Evolutionary conservation across 1,140 invertebrate species (phyloP), one percentile per base, ranked within the genome.

Genomic region (Asbolus verrucosus): DNA sequence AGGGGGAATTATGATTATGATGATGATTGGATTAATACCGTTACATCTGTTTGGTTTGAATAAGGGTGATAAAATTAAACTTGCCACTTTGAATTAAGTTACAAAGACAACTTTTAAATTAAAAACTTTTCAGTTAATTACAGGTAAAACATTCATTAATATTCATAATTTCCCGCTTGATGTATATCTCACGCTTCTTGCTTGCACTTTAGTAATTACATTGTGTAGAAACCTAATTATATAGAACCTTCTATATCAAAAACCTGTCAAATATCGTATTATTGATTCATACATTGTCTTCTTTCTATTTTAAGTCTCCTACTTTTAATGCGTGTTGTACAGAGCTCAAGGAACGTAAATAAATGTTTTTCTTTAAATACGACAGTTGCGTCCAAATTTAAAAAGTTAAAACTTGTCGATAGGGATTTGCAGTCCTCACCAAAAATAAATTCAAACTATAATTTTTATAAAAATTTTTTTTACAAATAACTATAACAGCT

Each of bases 61-160:
- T 27, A 8, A 27, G 8, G 3, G 14, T 24, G 46, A 24, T 30
- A 8, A 8, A 54, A 54, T 54, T 54, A 27, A 9, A 14, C 19
- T 27, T 27, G 46, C 11, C 11, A 21, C n/a, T 24, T 13, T 27
- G 46, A 54, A 54, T 54, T 54, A 24, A 13, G 19, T 14, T n/a
- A 19, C 9, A 54, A 54, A 54, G 46, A 27, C 46, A 54, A 54
- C 21, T 54, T 54, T 54, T 54, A 54, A 54, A 54, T 54, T 24
- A 54, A 54, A 46, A 54, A 54, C 46, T 54, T 54, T 54, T 54
- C 18, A 24, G 46, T 54, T 54, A 54, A 54, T 54, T 54, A 54
- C 46, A 54, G 46, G 46, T 54, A 27, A 24, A 54, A 27, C 46
- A 54, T 16, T 54, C 46, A 54, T 54, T 54, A 54, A 54, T 54